A percentile compares a stretch with the other conserved stretches of the same genome.
phyloP scores from a whole-genome alignment of 1,140 invertebrate species.

The Mamestra configurata region DNA sequence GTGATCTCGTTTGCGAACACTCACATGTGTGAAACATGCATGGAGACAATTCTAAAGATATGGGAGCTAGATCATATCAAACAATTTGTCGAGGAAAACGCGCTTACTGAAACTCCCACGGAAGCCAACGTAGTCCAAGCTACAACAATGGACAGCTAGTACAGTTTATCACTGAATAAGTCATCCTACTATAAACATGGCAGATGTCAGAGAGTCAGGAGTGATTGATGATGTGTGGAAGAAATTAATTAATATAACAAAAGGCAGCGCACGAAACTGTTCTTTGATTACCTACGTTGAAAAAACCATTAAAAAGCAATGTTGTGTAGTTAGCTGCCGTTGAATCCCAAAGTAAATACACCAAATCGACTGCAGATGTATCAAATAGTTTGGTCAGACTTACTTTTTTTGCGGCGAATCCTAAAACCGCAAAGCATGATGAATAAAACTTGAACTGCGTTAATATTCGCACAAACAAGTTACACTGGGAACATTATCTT shows the following conservation, averaged over 20 bases:
- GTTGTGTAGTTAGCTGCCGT: neutral
- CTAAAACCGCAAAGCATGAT: constrained; percentile 81
- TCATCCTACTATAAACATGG: neutral
- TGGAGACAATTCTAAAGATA: constrained; percentile 27
- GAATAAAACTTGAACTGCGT: constrained; percentile 60
- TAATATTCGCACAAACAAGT: constrained; percentile 68
- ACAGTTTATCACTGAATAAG: constrained; percentile 20
- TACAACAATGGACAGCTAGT: constrained; percentile 20
- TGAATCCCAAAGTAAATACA: constrained; percentile 32
- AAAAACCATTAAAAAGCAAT: constrained; percentile 21
- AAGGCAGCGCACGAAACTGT: neutral
- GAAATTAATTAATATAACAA: constrained; percentile 14
- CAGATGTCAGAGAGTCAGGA: constrained; percentile 6
- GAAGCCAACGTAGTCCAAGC: constrained; percentile 3
- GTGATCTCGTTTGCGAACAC: constrained; percentile 6
- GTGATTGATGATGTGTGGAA: constrained; percentile 22
- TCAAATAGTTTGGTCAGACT: constrained; percentile 42
- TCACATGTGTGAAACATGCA: constrained; percentile 27
- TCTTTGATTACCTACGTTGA: constrained; percentile 36
- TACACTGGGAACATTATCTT: constrained; percentile 73
- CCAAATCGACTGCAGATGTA: neutral
- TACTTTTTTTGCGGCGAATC: constrained; percentile 77
- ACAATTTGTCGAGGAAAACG: constrained; percentile 39
- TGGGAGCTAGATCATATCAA: constrained; percentile 32
- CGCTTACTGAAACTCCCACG: constrained; percentile 45